phyloP scores from a whole-genome alignment of 2,888 invertebrate species.

The Stenichneumon culpator region DNA sequence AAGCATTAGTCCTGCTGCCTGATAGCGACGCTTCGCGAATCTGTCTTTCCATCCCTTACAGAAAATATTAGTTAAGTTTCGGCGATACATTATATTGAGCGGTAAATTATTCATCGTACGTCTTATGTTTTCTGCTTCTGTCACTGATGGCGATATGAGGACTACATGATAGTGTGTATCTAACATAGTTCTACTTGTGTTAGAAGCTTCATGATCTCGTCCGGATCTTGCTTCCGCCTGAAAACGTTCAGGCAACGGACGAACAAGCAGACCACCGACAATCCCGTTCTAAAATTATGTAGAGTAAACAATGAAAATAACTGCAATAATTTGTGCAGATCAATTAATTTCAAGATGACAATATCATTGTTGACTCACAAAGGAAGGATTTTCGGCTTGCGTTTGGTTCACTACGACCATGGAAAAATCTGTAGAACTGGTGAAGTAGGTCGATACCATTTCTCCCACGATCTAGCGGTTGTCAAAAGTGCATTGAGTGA shows the following conservation, averaged over 20 bases:
- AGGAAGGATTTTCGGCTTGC: too few species aligned
- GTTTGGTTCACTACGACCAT: background rate
- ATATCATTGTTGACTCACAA: slow-evolving; percentile 5
- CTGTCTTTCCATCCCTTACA: too few species aligned
- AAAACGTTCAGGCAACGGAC: background rate
- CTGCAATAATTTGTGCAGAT: background rate
- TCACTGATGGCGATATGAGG: background rate
- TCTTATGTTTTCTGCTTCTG: background rate
- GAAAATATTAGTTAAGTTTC: background rate
- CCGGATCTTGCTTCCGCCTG: background rate
- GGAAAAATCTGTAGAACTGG: background rate
- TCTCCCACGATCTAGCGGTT: background rate
- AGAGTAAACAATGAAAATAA: background rate
- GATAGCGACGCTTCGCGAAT: too few species aligned
- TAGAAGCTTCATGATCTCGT: background rate
- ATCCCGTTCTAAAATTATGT: background rate
- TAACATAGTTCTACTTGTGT: background rate
- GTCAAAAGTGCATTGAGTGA: background rate
- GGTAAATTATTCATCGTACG: background rate
- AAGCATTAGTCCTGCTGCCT: too few species aligned
- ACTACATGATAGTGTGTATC: background rate
- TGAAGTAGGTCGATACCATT: too few species aligned
- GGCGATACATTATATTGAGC: background rate
- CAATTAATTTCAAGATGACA: background rate
- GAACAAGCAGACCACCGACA: background rate